Percentiles rank a stretch among this genome's conserved stretches.
Conservation (phyloP, 1,140 invertebrate genomes). For the Atta cephalotes region DNA sequence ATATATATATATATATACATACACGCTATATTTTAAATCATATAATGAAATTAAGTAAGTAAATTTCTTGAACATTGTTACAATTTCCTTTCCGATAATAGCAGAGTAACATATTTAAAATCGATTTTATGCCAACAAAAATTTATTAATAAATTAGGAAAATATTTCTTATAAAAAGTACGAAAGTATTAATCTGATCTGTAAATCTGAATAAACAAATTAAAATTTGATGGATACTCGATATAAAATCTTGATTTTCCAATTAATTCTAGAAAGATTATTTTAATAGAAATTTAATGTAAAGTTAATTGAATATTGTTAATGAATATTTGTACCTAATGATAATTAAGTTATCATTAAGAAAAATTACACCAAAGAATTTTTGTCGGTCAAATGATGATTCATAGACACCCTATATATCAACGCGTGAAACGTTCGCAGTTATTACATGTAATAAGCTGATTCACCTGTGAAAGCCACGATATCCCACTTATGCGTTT, state of each 20-base stretch:
- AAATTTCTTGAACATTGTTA: no score
- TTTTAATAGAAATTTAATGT: slow-evolving; percentile 11
- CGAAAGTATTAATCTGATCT: neutral
- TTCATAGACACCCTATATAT: slow-evolving; percentile 24
- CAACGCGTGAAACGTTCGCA: slow-evolving; percentile 46
- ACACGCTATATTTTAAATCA: no score
- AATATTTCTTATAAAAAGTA: neutral
- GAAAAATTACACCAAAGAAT: neutral
- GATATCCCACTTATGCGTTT: slow-evolving; percentile 67
- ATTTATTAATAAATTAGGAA: neutral
- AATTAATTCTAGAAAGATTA: neutral
- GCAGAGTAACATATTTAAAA: neutral
- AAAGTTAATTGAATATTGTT: neutral
- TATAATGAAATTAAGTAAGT: no score
- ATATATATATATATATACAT: no score
- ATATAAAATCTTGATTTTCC: neutral
- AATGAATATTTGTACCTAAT: neutral
- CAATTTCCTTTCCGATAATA: neutral
- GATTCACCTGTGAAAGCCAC: slow-evolving; percentile 71
- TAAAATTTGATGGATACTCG: slow-evolving; percentile 1
- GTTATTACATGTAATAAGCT: slow-evolving; percentile 57
- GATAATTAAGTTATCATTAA: neutral
- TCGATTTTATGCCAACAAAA: neutral
- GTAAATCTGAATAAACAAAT: neutral
- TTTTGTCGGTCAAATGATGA: neutral